phyloP scores from a whole-genome alignment of 2,113 vertebrate species.

The Boleophthalmus pectinirostris region DNA sequence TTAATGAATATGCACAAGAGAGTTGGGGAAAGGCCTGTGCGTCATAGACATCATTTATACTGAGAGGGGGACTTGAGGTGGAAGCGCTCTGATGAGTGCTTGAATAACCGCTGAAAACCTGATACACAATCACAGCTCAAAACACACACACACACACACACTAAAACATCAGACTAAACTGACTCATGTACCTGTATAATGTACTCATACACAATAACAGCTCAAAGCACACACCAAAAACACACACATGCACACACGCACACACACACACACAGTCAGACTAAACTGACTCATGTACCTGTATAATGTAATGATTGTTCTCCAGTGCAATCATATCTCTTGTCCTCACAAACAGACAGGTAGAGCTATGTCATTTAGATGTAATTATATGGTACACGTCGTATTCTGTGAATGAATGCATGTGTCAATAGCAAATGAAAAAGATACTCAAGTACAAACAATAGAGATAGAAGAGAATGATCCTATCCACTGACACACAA shows the following conservation, averaged over 20 bases:
- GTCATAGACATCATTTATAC: conserved; percentile 43
- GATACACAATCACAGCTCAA: not conserved
- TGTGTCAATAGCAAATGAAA: not conserved
- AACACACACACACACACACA: conserved; percentile 4
- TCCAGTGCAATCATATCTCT: conserved; percentile 2
- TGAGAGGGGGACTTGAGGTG: conserved; percentile 33
- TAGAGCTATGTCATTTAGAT: not conserved
- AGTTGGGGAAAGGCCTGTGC: conserved; percentile 57
- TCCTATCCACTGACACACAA: too few relatives aligned
- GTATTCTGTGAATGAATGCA: not conserved
- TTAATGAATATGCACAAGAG: conserved; percentile 49
- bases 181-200: conserved; percentile 25
- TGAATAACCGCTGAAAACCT: conserved; percentile 25
- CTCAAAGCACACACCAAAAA: conserved; percentile 2
- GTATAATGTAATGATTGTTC: not conserved
- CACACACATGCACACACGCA: too few relatives aligned
- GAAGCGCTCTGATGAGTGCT: conserved; percentile 25
- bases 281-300: conserved; percentile 29
- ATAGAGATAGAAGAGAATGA: too few relatives aligned
- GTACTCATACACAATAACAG: not conserved
- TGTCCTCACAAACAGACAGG: not conserved
- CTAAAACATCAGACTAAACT: conserved; percentile 10
- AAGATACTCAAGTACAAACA: not conserved
- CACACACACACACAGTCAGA: conserved; percentile 8
- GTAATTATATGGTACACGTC: not conserved